These are phyloP conservation scores for Telenomus remus DNA, from an alignment of 1,140 invertebrate genomes.

Conservation along the genomic window DNA sequence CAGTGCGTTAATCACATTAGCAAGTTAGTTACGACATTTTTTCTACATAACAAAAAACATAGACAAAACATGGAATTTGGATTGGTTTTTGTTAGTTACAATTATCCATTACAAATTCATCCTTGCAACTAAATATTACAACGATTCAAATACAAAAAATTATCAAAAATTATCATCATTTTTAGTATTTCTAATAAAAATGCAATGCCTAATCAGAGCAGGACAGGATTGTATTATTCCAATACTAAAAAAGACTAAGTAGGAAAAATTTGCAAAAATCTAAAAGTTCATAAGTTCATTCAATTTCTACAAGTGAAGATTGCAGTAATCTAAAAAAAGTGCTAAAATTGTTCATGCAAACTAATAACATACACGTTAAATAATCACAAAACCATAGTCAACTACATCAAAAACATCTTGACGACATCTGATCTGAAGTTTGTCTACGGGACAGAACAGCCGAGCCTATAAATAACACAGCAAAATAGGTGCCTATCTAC, in stretches of 20 bases:
- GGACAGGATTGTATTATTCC: constrained; percentile 28
- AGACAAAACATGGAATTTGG: not conserved
- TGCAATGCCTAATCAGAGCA: constrained; percentile 44
- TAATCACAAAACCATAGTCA: constrained; percentile 29
- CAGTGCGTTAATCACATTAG: not conserved
- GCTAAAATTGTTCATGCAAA: too few relatives aligned
- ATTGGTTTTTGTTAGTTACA: not conserved
- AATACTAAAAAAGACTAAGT: constrained; percentile 5
- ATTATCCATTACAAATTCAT: constrained; percentile 7
- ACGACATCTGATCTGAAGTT: not conserved
- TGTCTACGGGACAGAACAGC: not conserved
- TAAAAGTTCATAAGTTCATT: too few relatives aligned
- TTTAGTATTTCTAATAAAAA: constrained; percentile 1
- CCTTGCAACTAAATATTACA: not conserved
- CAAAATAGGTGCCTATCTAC: not conserved
- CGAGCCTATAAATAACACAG: not conserved
- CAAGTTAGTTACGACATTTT: not conserved
- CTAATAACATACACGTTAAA: constrained; percentile 4
- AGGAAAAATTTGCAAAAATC: not conserved
- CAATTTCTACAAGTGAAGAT: too few relatives aligned
- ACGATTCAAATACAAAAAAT: not conserved
- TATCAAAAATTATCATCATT: not conserved
- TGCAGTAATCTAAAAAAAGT: too few relatives aligned
- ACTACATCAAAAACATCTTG: constrained; percentile 7
- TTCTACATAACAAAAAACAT: not conserved